A percentile compares a stretch with the other conserved stretches of the same genome.
Conservation (phyloP, 2,113 vertebrate species). For the Neopipo cinnamomea region DNA sequence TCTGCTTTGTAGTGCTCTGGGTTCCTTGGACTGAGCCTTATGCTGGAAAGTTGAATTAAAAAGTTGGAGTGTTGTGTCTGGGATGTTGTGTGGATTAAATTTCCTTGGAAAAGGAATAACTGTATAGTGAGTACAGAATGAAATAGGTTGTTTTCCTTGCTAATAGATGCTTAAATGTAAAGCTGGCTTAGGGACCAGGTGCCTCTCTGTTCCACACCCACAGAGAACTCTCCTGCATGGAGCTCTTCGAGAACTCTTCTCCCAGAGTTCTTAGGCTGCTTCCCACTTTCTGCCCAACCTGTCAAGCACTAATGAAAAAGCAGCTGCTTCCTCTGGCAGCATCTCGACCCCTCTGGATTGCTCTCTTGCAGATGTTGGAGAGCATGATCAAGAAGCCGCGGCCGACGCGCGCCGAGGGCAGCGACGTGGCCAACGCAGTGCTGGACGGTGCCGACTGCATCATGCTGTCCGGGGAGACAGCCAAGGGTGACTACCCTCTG, state of each 20-base stretch:
- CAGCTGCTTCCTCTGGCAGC: not conserved
- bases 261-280: no score
- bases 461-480: conserved; percentile 97
- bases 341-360: not conserved
- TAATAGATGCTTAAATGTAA: not conserved
- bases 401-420: conserved; percentile 93
- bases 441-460: conserved; percentile 96
- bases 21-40: not conserved
- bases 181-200: not conserved
- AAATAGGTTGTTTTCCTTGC: not conserved
- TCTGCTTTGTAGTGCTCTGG: not conserved
- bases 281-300: not conserved
- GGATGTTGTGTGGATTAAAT: not conserved
- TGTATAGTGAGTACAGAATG: not conserved
- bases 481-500: conserved; percentile 96
- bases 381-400: conserved; percentile 99
- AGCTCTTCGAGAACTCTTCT: not conserved
- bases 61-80: not conserved
- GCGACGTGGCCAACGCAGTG: conserved; percentile 93
- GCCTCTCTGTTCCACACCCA: not conserved
- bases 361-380: conserved; percentile 89
- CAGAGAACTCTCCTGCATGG: rapidly evolving
- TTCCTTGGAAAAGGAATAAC: not conserved
- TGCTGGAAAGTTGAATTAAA: not conserved
- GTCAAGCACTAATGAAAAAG: not conserved